phyloP scores from a whole-genome alignment of 1,140 invertebrate species.

The Octopus sinensis region DNA sequence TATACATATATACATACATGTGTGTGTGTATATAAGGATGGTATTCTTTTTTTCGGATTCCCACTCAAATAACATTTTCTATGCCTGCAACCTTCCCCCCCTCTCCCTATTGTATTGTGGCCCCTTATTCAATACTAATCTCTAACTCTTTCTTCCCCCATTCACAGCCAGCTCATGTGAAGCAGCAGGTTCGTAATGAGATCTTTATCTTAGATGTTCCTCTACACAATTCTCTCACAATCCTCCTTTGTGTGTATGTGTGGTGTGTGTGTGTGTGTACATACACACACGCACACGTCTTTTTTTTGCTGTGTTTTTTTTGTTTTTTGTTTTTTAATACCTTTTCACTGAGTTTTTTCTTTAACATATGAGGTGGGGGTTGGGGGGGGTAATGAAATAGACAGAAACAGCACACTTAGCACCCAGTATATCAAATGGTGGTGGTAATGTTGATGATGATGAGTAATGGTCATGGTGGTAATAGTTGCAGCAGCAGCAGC shows the following conservation, averaged over 20 bases:
- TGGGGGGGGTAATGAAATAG: too few species aligned
- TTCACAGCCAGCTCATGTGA: constrained; percentile 30
- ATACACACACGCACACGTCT: background rate
- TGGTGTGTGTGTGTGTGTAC: too few species aligned
- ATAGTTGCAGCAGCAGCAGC: too few species aligned
- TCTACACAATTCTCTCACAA: background rate
- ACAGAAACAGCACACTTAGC: too few species aligned
- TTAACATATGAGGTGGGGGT: too few species aligned
- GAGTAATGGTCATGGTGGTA: too few species aligned
- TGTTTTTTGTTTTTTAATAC: background rate
- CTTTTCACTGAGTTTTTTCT: background rate
- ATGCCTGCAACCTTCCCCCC: background rate
- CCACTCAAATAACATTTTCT: background rate
- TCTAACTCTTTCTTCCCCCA: background rate
- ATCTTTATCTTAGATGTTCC: constrained; percentile 17
- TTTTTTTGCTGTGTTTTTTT: constrained; percentile 1
- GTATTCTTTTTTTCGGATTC: too few species aligned
- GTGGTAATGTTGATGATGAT: too few species aligned
- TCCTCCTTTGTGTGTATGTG: too few species aligned
- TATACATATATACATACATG: too few species aligned
- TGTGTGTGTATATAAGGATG: too few species aligned
- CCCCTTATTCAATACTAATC: background rate
- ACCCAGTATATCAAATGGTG: too few species aligned
- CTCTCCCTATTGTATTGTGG: background rate
- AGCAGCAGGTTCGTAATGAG: constrained; percentile 35